These are phyloP conservation scores for Potamilus streckersoni DNA, from an alignment of 1,140 invertebrate species.

Conservation along the genomic window DNA sequence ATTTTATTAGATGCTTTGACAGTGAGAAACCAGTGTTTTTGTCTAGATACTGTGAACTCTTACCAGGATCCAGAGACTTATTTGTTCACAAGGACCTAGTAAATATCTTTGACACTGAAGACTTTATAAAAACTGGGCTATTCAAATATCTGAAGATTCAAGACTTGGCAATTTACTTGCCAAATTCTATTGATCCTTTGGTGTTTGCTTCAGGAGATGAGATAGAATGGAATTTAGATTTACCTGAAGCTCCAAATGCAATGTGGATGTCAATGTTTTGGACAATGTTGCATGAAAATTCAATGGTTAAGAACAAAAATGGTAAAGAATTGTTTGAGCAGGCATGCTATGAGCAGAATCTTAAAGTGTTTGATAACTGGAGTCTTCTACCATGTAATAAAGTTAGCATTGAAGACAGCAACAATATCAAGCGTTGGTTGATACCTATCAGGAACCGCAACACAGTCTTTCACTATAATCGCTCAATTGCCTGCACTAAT, in stretches of 20 bases:
- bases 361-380: too few species aligned
- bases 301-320: too few species aligned
- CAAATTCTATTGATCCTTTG: background rate
- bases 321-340: too few species aligned
- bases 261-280: background rate
- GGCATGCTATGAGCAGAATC: too few species aligned
- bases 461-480: too few species aligned
- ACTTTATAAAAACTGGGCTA: background rate
- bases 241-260: background rate
- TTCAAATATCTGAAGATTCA: background rate
- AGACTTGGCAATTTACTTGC: background rate
- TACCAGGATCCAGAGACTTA: background rate
- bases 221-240: background rate
- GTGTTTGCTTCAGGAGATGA: background rate
- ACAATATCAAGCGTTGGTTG: too few species aligned
- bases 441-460: too few species aligned
- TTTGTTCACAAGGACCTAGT: slow-evolving; percentile 8
- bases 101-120: background rate
- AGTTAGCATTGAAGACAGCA: too few species aligned
- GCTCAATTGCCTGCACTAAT: too few species aligned
- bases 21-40: background rate
- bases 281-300: too few species aligned
- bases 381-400: too few species aligned
- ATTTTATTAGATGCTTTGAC: background rate
- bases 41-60: background rate